Percentiles rank a stretch among this genome's conserved stretches.
Evolutionary conservation across 1,140 invertebrate species (phyloP).

Genomic region (Teleopsis dalmanni): DNA sequence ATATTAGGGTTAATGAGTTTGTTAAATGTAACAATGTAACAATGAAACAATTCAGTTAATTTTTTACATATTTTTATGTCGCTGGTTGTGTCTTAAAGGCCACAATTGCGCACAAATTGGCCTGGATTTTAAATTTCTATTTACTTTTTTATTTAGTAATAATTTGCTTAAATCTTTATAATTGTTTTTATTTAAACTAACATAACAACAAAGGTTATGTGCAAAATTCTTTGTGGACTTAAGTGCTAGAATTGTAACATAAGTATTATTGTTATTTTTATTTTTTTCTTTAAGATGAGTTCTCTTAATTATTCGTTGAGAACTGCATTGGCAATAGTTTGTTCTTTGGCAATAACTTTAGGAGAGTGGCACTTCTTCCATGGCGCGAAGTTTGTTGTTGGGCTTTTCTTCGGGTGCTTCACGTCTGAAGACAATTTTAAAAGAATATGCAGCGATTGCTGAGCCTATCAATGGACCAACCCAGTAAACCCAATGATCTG

Average conservation of each 20-base stretch:
- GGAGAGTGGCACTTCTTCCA: constrained; percentile 36
- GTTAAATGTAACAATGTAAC: no score
- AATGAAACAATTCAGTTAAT: no score
- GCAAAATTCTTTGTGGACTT: not conserved
- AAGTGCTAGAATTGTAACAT: not conserved
- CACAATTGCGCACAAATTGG: no score
- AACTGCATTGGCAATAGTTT: not conserved
- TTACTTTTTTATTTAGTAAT: no score
- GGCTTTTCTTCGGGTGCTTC: constrained; percentile 31
- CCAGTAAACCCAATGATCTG: constrained; percentile 73
- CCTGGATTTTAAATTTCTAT: no score
- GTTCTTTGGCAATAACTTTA: constrained; percentile 13
- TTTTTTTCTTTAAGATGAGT: not conserved
- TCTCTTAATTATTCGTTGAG: not conserved
- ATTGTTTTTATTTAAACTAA: no score
- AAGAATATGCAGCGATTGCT: constrained; percentile 51
- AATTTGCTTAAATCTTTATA: no score
- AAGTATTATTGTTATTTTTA: not conserved
- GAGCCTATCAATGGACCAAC: constrained; percentile 57
- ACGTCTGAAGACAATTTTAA: constrained; percentile 52
- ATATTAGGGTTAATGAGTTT: no score
- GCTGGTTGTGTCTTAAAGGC: no score
- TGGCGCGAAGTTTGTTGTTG: no score
- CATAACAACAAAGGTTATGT: no score
- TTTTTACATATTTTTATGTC: no score